Base-by-base conservation (phyloP, 2,113 vertebrate genomes). In the Aix galericulata region DNA sequence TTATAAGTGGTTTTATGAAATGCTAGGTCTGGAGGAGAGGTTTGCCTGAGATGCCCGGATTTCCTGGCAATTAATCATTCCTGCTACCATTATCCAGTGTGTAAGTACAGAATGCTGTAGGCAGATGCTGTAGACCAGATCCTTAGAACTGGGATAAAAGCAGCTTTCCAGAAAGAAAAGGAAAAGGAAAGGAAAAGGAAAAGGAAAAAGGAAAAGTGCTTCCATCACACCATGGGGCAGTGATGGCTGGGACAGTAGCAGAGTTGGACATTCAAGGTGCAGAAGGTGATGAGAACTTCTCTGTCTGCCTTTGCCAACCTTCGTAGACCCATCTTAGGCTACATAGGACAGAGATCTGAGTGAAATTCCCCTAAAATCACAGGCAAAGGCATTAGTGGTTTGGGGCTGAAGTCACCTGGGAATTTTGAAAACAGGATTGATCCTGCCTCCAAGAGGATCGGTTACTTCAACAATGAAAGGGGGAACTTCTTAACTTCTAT, bases 241-340 rank as follows among this genome's bases (percentile, higher is more conserved):
- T 22, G 17, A 66, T 13, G 7, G 11, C 6, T 31, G 36, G 25
- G 64, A 22, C 58, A 59, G 38, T 52, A 71, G 66, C 26, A 73
- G 52, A 56, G 14, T 18, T 0, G 0, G 87, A 42, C 0, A 1
- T 34, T 23, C 0, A 2, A 50, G 64, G 17, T 67, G 26, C 1
- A 13, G 25, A 13, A 40, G 23, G 21, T 60, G n/a, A 42, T 29
- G 11, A 13, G 18, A 56, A 67, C 31, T 62, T 73, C 31, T 48
- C 9, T 8, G 18, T 50, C 25, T 72, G n/a, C 21, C 26, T 67
- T 76, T 46, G 26, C n/a, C 21, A 59, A 36, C 13, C 38, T 26
- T 60, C 1, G 0, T 17, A 26, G 14, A 66, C 17, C 31, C 38
- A 26, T 73, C 44, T 91, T 40, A 58, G 62, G 52, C 53, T 22